A percentile compares a stretch with the other conserved stretches of the same genome.
These are phyloP conservation scores for Heliconius congener DNA, from an alignment of 1,140 invertebrate species.

Conservation along the genomic window DNA sequence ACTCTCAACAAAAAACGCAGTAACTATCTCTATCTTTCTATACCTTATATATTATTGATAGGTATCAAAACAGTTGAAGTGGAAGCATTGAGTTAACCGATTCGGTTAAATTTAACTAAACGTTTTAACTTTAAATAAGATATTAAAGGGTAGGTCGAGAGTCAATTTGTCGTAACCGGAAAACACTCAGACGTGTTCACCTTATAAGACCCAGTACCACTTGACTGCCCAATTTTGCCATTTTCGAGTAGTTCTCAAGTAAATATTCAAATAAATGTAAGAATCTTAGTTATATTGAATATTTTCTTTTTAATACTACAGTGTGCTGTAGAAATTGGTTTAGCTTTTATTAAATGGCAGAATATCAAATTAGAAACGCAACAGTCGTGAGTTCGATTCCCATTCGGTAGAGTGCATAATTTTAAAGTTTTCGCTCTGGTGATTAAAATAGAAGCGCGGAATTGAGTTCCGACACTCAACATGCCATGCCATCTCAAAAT, in stretches of 20 bases:
- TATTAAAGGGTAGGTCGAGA: constrained; percentile 38
- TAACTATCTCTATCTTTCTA: no score
- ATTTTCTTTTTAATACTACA: neutral
- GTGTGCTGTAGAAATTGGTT: neutral
- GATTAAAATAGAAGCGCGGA: no score
- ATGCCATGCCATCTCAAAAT: neutral
- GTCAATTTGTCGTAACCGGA: constrained; percentile 52
- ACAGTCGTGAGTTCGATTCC: no score
- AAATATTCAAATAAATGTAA: neutral
- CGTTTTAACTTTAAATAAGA: constrained; percentile 18
- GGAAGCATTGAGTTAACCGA: neutral
- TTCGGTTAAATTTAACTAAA: constrained; percentile 5
- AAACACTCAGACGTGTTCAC: constrained; percentile 60
- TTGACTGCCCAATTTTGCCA: constrained; percentile 56
- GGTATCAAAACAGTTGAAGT: neutral
- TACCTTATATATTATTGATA: no score
- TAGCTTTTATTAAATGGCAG: neutral
- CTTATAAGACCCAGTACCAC: constrained; percentile 40
- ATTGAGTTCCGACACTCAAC: neutral
- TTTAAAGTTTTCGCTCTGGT: no score
- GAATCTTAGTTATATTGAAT: constrained; percentile 3
- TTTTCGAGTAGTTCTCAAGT: constrained; percentile 44
- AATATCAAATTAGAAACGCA: no score
- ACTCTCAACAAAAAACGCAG: no score
- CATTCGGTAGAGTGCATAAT: no score